Conservation (phyloP, 2,888 invertebrate species). For the Hyposoter dolosus region DNA sequence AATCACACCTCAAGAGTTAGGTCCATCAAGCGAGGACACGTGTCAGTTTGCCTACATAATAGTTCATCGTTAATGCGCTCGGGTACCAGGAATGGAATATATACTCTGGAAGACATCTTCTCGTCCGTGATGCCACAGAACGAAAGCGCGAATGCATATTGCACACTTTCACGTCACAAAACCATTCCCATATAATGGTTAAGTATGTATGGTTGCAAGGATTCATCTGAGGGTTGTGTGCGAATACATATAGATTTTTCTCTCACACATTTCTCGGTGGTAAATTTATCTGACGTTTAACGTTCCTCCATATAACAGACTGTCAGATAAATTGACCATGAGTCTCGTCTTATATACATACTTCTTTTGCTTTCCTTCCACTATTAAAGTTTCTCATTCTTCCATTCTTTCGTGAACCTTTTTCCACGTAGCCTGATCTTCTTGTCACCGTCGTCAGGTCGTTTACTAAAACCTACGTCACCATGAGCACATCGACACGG, state of each 20-base stretch:
- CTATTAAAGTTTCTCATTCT: conserved; percentile 55
- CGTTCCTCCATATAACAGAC: conserved; percentile 62
- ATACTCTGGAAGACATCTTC: background rate
- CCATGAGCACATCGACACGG: conserved; percentile 15
- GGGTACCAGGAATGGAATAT: conserved; percentile 39
- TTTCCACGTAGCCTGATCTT: conserved; percentile 1
- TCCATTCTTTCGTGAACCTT: conserved; percentile 30
- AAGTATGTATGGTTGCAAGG: background rate
- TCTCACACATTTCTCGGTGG: conserved; percentile 43
- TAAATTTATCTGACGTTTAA: conserved; percentile 68
- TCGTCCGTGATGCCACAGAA: conserved; percentile 1
- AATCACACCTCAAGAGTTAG: conserved; percentile 60
- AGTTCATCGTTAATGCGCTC: conserved; percentile 66
- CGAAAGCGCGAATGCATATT: conserved; percentile 34
- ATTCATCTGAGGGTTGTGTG: background rate
- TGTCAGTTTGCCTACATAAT: conserved; percentile 68
- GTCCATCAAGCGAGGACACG: conserved; percentile 64
- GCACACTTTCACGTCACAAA: conserved; percentile 41
- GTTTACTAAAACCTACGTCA: conserved; percentile 15
- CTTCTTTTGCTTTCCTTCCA: conserved; percentile 20
- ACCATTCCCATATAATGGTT: conserved; percentile 37
- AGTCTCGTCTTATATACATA: conserved; percentile 25
- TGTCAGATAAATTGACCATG: conserved; percentile 66
- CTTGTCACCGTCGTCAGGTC: background rate
- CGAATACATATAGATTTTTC: background rate